Evolutionary conservation across 2,888 invertebrate genomes (phyloP), one percentile per base, ranked within the genome.

Genomic region (Matsumyia berberina): DNA sequence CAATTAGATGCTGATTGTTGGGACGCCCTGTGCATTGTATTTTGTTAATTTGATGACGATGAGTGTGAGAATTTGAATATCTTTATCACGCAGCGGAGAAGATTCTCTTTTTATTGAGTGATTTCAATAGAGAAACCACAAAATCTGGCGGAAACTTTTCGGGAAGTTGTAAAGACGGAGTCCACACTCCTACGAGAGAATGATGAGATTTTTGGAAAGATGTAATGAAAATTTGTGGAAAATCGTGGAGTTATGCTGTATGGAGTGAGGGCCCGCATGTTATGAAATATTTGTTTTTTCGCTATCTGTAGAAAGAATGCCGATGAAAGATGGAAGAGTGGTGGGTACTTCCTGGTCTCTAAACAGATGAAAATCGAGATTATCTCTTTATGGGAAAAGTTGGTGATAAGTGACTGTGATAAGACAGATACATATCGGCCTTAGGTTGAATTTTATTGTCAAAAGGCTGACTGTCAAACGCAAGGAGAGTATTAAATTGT

Each of bases 51-150:
- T 76, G 64, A 76, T 70, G 37, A 31, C 66, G 69, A 37, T 37
- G 83, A 85, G 80, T 85, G 80, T 80, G 80, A 76, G 74, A 85
- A 80, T 74, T 74, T 76, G 58, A 80, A 85, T 85, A 85, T 74
- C 80, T 85, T 64, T 46, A 85, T 80, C 58, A 33, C 24, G 24
- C 37, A 55, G 31, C 29, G 42, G 17, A 66, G 51, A 49, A 42
- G 19, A 42, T 44, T 62, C 37, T 66, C 29, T 51, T 29, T 17
- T 62, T 69, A 42, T 78, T 78, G 69, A 69, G 74, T 37, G 42
- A 66, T 66, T 55, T 66, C 8, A 15, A 62, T 53, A 53, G 35
- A 33, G 17, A 35, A 5, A 11, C 33, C 33, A 33, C n/a, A 51
- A 72, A 31, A 17, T 58, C 49, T 19, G 0, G 0, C 9, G 42